Evolutionary conservation across 2,113 vertebrate genomes (phyloP), one percentile per base, ranked within the genome.

Genomic region (Periophthalmus modestus): DNA sequence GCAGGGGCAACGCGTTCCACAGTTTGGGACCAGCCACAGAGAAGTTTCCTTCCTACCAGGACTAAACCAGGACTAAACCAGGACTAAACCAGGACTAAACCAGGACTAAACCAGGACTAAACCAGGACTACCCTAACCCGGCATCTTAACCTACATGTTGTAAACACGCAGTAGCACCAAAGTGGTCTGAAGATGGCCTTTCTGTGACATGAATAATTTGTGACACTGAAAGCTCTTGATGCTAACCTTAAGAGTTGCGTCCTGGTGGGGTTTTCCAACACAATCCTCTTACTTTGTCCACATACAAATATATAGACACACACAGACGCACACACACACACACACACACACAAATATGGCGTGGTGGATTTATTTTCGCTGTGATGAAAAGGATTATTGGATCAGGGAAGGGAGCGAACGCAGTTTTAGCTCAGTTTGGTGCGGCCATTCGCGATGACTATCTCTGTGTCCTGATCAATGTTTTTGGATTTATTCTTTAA

Each of bases 331-430:
- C 9, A 70, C 36, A 23, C 28, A 72, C 13, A 66, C 50, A 47
- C 13, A 52, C 66, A 68, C 47, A 19, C 57, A 75, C 70, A 78
- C 77, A 80, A 88, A 89, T 74, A 85, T 71, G 21, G n/a, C 82
- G 80, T 91, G 89, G 89, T 91, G 89, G 90, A 92, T 92, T 93
- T 93, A 91, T 92, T 93, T 92, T 89, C 81, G 84, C 87, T 89
- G 82, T 92, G 90, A 93, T 92, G 91, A 93, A 87, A 90, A 72
- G 92, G 93, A 94, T 94, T 94, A 93, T 91, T 75, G 89, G 91
- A 93, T 92, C 89, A 93, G 91, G 83, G 82, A 86, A 81, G 73
- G 76, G 74, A 89, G 88, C 88, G 88, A 78, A 55, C 33, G 78
- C 79, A 89, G 88, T 91, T 87, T 59, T 86, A 75, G 85, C 89